Percentiles rank a stretch among this genome's conserved stretches.
Evolutionary conservation across 2,113 vertebrate genomes (phyloP).

Genomic region (Ancistrus triradiatus): DNA sequence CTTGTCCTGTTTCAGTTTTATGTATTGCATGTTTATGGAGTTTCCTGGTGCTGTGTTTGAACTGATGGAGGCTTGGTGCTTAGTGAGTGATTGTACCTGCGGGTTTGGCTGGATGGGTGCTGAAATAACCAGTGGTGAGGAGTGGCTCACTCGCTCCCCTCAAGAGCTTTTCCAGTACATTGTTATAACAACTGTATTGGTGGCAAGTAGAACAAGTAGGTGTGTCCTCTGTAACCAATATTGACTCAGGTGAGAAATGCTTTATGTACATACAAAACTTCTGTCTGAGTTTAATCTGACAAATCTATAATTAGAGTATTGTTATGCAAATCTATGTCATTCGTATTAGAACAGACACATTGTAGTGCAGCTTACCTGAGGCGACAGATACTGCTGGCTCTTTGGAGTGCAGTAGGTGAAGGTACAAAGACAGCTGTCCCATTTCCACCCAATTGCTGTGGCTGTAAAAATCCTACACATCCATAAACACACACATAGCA

Average conservation of each 20-base stretch:
- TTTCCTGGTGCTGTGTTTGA: neutral
- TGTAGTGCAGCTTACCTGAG: conserved; percentile 57
- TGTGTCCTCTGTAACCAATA: conserved; percentile 52
- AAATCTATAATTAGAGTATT: neutral
- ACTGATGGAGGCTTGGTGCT: no score
- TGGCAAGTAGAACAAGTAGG: conserved; percentile 68
- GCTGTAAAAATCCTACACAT: conserved; percentile 87
- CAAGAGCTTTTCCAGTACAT: conserved; percentile 56
- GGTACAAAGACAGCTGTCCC: conserved; percentile 68
- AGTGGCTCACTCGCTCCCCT: conserved; percentile 21
- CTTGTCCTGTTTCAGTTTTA: neutral
- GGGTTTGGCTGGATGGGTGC: conserved; percentile 67
- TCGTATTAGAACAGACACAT: neutral
- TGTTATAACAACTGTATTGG: conserved; percentile 61
- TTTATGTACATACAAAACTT: no score
- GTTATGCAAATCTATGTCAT: neutral
- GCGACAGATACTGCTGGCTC: conserved; percentile 67
- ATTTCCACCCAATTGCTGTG: conserved; percentile 89
- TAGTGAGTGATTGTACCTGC: conserved; percentile 51
- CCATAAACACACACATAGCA: neutral
- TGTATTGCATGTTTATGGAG: neutral
- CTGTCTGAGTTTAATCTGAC: no score
- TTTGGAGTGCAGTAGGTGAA: conserved; percentile 71
- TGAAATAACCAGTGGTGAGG: conserved; percentile 80
- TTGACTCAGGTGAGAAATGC: no score